Evolutionary conservation across 2,113 vertebrate genomes (phyloP).

Genomic region (Upupa epops): DNA sequence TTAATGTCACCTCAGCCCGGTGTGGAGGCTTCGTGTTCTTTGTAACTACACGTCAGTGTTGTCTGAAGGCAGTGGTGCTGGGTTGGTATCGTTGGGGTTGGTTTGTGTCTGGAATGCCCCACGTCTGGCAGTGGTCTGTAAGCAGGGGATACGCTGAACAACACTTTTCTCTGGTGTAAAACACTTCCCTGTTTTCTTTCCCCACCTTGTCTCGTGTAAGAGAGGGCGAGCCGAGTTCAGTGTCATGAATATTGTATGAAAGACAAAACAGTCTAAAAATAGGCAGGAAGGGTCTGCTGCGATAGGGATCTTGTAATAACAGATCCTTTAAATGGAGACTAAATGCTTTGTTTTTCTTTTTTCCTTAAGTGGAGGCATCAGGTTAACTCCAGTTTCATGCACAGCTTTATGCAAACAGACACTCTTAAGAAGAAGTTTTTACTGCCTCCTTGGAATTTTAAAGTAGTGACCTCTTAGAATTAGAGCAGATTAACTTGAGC

Average conservation of each 20-base stretch:
- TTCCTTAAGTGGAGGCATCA: not conserved
- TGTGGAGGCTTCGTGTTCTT: not conserved
- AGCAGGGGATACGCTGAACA: not conserved
- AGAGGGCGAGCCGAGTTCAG: not conserved
- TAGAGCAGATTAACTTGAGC: constrained; percentile 59
- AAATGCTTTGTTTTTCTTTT: not conserved
- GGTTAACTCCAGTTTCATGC: constrained; percentile 26
- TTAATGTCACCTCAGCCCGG: not conserved
- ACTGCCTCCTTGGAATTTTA: constrained; percentile 45
- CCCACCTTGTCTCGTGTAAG: not conserved
- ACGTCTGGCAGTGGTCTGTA: not conserved
- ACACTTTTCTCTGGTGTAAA: not conserved
- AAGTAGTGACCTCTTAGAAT: constrained; percentile 55
- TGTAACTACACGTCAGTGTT: not conserved
- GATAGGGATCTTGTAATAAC: constrained; percentile 35
- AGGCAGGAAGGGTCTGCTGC: not conserved
- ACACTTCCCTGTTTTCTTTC: not conserved
- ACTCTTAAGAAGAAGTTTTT: constrained; percentile 42
- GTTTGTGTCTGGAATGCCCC: not conserved
- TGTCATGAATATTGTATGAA: constrained; percentile 26
- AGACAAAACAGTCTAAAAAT: constrained; percentile 31
- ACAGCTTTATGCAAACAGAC: constrained; percentile 47
- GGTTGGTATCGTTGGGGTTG: fast-evolving
- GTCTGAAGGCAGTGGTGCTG: not conserved
- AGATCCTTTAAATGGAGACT: not conserved